Base-by-base conservation (phyloP, 2,113 vertebrate species). In the Chloropsis cyanopogon region DNA sequence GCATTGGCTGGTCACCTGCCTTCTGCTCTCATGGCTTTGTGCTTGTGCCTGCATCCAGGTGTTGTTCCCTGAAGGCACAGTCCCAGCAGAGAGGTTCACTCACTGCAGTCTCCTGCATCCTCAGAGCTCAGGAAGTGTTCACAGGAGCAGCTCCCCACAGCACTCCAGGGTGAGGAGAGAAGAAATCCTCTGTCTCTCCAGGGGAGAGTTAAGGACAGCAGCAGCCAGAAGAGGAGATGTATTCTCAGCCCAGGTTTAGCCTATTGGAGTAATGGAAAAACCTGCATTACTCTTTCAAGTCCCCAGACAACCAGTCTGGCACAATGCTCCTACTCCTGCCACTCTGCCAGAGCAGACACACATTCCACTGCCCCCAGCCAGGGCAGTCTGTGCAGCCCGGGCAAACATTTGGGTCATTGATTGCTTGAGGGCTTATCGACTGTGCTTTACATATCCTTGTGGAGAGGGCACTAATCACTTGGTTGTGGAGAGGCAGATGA, bases 401-500 rank as follows among this genome's bases (percentile, higher is more conserved):
- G 77, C 88, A 65, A 44, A 25, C 76, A 9, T 82, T 77, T 70
- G 83, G 73, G 80, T 79, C 88, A 79, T 49, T 57, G 80, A 78
- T 81, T 52, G 59, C 92, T 53, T 54, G 80, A 84, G 59, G 54
- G 41, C 31, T 79, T 41, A 89, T 68, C 8, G 91, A 77, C 70
- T 52, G 35, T 49, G 86, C 21, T 52, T 79, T 73, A n/a, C 2
- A 5, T 46, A 72, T 65, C 71, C 31, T 46, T 17, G 78, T 57
- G 80, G 44, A 82, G 78, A 82, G 59, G 78, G 42, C 79, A 16
- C 9, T 3, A 12, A 79, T 35, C 1, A 2, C 35, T 63, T 25
- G 33, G 41, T 56, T 63, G 80, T 91, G 76, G 39, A 53, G 60
- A 66, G 54, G 64, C 86, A 81, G 71, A 28, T 96, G 78, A 93